These are phyloP conservation scores for Anguilla rostrata DNA, from an alignment of 2,113 vertebrate species.

Conservation along the genomic window DNA sequence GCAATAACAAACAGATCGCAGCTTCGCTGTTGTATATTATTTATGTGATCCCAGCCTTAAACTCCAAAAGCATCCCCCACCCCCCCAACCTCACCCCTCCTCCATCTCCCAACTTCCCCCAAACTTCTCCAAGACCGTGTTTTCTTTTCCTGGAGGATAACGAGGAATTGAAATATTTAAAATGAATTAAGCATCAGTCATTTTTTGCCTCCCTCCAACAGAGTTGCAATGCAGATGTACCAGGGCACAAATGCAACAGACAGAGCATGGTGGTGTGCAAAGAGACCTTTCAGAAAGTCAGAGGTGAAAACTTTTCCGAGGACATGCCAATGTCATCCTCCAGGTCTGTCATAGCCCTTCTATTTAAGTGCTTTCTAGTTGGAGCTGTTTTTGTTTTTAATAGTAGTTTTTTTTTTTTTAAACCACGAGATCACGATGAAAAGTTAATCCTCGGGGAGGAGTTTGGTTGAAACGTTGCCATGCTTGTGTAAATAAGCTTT, in stretches of 20 bases:
- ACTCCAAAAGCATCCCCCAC: constrained; percentile 10
- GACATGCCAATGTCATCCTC: no score
- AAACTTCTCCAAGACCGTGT: neutral
- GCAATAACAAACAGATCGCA: constrained; percentile 58
- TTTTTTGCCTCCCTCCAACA: constrained; percentile 50
- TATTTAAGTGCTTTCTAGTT: no score
- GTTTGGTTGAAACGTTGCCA: neutral
- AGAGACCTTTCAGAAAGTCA: neutral
- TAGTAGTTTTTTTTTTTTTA: no score
- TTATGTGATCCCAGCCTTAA: constrained; percentile 53
- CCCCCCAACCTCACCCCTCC: neutral
- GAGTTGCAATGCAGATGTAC: constrained; percentile 40
- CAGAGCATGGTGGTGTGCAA: neutral
- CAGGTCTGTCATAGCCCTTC: no score
- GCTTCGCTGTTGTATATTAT: constrained; percentile 60
- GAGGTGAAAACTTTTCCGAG: no score
- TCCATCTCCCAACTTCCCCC: neutral
- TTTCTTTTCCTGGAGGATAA: constrained; percentile 52
- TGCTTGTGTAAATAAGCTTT: neutral
- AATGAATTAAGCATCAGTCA: constrained; percentile 61
- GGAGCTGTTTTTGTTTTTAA: no score
- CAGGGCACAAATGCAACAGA: constrained; percentile 42
- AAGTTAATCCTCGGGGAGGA: neutral
- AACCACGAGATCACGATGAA: no score
- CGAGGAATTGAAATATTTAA: constrained; percentile 48